Evolutionary conservation across 2,888 invertebrate species (phyloP).

Genomic region (Trilocha varians): DNA sequence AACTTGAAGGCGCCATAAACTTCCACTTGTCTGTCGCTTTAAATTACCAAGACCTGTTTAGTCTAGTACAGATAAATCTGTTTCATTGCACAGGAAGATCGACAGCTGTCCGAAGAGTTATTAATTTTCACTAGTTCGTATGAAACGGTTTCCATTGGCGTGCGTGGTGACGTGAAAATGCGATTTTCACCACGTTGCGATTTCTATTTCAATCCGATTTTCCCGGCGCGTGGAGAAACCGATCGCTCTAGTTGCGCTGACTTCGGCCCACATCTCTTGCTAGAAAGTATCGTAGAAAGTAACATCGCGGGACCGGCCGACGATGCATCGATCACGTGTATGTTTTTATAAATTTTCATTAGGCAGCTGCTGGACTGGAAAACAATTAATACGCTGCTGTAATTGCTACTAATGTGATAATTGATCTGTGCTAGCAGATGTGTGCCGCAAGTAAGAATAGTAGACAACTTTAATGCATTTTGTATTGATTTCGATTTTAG

Average conservation of each 20-base stretch:
- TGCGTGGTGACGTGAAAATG: conserved; percentile 58
- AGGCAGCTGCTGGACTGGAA: background rate
- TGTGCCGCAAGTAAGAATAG: too few species aligned
- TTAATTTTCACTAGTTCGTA: background rate
- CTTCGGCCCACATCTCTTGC: conserved; percentile 69
- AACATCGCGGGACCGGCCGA: conserved; percentile 57
- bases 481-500: too few species aligned
- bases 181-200: conserved; percentile 61
- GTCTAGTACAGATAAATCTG: background rate
- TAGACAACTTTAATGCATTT: too few species aligned
- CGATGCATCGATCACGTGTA: conserved; percentile 60
- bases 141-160: conserved; percentile 20
- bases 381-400: conserved; percentile 11
- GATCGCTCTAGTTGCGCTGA: conserved; percentile 67
- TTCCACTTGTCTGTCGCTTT: background rate
- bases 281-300: conserved; percentile 73
- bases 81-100: background rate
- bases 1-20: background rate
- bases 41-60: background rate
- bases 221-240: conserved; percentile 68
- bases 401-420: conserved; percentile 5
- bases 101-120: background rate
- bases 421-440: too few species aligned
- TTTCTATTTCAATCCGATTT: conserved; percentile 73
- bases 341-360: conserved; percentile 9